Base-by-base conservation (phyloP, 2,888 invertebrate species). In the Drosophila lutescens region DNA sequence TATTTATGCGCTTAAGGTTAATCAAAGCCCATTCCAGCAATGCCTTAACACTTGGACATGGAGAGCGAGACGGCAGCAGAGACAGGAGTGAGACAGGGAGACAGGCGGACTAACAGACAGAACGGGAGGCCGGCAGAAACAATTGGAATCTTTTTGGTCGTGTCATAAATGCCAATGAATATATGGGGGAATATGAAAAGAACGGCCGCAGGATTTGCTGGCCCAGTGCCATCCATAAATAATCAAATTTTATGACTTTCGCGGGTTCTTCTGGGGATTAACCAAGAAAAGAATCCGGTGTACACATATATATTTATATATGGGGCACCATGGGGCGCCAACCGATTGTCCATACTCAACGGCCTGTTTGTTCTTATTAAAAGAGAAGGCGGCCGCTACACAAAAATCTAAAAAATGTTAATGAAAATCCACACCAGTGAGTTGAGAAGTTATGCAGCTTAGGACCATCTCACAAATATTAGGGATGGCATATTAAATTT, bases 1-100 rank as follows among this genome's bases (percentile, higher is more conserved):
- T 89, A 90, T 88, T 88, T 88, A 88, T 88, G 88, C 77, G 84
- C 89, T 76, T 87, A 80, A 89, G 90, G 90, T 88, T 88, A 88
- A 88, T 88, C 88, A 88, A 88, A 89, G 84, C 87, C 79, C 83
- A 87, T 76, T 78, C 83, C 81, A 68, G 84, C 83, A 66, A 88
- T 83, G 84, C 84, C 69, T 83, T 83, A 88, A 88, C 88, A 86
- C 84, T 70, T 75, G 80, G 74, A 61, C 61, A 53, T n/a, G 40
- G 9, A 23, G 46, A 60, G 55, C 26, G 58, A 43, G 46, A 36
- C 53, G 30, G 54, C 47, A 38, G 49, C 26, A 56, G 58, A 36
- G 30, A 50, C 23, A 8, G 38, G 58, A 59, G 50, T 26, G 41
- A 20, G 57, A 43, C 30, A 40, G 9, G 7, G 7, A 4, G 62